Conservation (phyloP, 1,140 invertebrate genomes). For the Papilio xuthus region DNA sequence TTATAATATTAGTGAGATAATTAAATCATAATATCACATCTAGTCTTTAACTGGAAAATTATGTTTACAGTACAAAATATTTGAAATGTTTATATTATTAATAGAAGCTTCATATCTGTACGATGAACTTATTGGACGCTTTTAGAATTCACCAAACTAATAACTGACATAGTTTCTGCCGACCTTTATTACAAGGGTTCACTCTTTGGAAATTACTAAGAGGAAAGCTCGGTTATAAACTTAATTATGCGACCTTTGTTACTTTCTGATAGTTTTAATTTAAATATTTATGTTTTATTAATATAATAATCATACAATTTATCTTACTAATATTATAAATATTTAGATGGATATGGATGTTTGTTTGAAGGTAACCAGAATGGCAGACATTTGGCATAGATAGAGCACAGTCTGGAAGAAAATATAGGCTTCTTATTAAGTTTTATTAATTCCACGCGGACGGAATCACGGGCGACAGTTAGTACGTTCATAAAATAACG, state of each 20-base stretch:
- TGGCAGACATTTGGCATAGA: too few species aligned
- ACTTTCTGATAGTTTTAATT: background rate
- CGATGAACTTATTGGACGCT: background rate
- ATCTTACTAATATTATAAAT: too few species aligned
- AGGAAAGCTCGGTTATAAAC: background rate
- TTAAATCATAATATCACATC: background rate
- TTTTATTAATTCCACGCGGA: too few species aligned
- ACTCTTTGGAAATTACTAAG: slow-evolving; percentile 11
- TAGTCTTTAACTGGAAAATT: background rate
- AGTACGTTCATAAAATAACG: background rate
- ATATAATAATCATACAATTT: too few species aligned
- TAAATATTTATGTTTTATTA: background rate
- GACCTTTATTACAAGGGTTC: slow-evolving; percentile 11
- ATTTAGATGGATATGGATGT: too few species aligned
- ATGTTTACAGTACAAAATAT: background rate
- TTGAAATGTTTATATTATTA: slow-evolving; percentile 7
- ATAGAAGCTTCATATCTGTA: background rate
- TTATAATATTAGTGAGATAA: background rate
- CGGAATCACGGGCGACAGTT: too few species aligned
- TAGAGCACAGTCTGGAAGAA: too few species aligned
- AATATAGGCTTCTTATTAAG: too few species aligned
- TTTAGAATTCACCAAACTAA: background rate
- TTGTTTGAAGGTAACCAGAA: too few species aligned
- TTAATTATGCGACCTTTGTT: background rate
- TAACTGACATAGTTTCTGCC: slow-evolving; percentile 2